Base-by-base conservation (phyloP, 64 coral and sea anemone species). In the Anthopleura sola region DNA sequence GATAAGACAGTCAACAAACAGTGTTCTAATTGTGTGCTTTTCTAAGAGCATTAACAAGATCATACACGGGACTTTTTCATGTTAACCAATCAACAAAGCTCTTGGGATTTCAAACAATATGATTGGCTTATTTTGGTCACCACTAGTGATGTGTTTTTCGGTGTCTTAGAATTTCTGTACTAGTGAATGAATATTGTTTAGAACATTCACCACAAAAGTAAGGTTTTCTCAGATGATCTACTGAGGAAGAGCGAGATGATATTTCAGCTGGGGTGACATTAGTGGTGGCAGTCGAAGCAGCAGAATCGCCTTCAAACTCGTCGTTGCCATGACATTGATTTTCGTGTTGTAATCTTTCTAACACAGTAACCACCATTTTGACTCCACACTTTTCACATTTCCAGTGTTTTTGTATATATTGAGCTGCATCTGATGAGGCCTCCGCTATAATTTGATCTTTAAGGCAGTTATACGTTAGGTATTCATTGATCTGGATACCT, bases 321-420 rank as follows among this genome's bases (percentile, higher is more conserved):
- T 18, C 1, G 24, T 53, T 54, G 23, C 83, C 78, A 56, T 87
- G 82, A 75, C 94, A 97, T 37, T 84, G 83, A 14, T 93, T 92
- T 68, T 97, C 87, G 60, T 97, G 94, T 26, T 90, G 83, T 10
- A 97, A 58, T 64, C 84, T 86, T 80, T 97, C 90, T 49, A 97
- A 83, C 18, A 97, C 90, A 46, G 94, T 97, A 6, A 97, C 87
- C 1, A 97, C 49, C 94, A 97, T 90, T 55, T 97, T 97, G 64
- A 86, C 28, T 9, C 90, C 90, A 78, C 94, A 97, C 26, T 82
- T 92, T 60, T 81, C 74, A 23, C 97, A 99, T 60, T 36, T 81
- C 97, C 97, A 95, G 76, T 99, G 97, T 19, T 99, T 99, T 79
- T 88, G 78, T 40, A 99, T 87, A 58, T 49, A 99, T 36, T 92